These are phyloP conservation scores for Poecilia gillii DNA, from an alignment of 2,797 vertebrate species.

Conservation along the genomic window DNA sequence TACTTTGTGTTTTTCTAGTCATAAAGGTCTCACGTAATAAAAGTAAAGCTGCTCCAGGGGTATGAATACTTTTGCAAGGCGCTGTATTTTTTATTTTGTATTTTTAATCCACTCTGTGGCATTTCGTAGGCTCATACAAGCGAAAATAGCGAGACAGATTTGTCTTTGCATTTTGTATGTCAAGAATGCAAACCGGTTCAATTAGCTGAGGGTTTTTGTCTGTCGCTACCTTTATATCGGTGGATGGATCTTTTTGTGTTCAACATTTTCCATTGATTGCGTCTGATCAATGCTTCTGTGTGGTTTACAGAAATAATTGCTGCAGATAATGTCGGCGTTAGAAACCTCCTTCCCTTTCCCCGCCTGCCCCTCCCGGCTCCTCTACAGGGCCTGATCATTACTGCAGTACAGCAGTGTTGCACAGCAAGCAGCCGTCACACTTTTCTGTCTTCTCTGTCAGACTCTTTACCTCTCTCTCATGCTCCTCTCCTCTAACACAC, in stretches of 20 bases:
- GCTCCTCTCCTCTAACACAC: conserved; percentile 14
- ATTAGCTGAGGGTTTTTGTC: conserved; percentile 26
- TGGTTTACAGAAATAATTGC: conserved; percentile 65
- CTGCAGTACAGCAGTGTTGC: conserved; percentile 41
- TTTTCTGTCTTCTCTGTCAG: conserved; percentile 49
- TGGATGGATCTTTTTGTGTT: conserved; percentile 25
- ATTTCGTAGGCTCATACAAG: conserved; percentile 67
- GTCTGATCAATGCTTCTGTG: conserved; percentile 40
- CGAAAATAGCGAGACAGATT: conserved; percentile 49
- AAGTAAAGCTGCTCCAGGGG: neutral
- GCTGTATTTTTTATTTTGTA: neutral
- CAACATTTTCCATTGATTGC: conserved; percentile 38
- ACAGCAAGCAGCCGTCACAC: conserved; percentile 43
- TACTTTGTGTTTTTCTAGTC: neutral
- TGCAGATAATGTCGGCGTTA: conserved; percentile 52
- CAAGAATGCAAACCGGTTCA: conserved; percentile 25
- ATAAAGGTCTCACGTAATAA: neutral
- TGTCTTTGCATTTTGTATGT: conserved; percentile 44
- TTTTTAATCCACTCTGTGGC: conserved; percentile 61
- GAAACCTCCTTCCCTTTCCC: conserved; percentile 30
- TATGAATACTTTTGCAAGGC: neutral
- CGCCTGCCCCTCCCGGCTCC: neutral
- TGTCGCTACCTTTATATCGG: conserved; percentile 30
- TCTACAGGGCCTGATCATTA: conserved; percentile 56
- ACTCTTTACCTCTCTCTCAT: conserved; percentile 23